These are phyloP conservation scores for Sebastes baramenuke DNA, from an alignment of 2,797 vertebrate species.

Conservation along the genomic window DNA sequence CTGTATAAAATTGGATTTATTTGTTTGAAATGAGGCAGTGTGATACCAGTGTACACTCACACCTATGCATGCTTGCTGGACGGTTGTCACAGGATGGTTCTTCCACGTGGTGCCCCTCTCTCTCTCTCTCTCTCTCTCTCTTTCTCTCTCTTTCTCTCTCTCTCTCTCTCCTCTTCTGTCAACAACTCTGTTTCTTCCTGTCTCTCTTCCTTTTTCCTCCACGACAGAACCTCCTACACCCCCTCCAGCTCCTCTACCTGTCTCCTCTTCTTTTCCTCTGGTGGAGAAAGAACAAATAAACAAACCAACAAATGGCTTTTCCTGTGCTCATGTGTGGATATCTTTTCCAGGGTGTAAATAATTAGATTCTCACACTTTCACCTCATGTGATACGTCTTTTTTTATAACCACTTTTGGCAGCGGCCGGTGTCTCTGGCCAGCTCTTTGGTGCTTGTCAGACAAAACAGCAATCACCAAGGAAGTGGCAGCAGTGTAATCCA, in stretches of 20 bases:
- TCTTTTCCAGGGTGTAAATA: slow-evolving; percentile 48
- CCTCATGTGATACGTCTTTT: slow-evolving; percentile 8
- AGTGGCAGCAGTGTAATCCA: slow-evolving; percentile 52
- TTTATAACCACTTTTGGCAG: slow-evolving; percentile 15
- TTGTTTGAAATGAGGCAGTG: slow-evolving; percentile 64
- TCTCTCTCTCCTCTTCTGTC: slow-evolving; percentile 50
- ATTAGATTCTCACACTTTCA: slow-evolving; percentile 38
- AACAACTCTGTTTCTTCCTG: slow-evolving; percentile 56
- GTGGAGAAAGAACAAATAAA: slow-evolving; percentile 85
- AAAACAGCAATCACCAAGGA: slow-evolving; percentile 45
- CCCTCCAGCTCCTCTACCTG: slow-evolving; percentile 58
- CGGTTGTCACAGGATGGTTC: slow-evolving; percentile 76
- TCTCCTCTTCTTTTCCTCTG: slow-evolving; percentile 72
- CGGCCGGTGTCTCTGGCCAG: neutral
- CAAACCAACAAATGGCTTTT: slow-evolving; percentile 73
- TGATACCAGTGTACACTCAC: slow-evolving; percentile 65
- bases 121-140: neutral
- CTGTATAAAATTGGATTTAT: slow-evolving; percentile 63
- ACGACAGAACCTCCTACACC: slow-evolving; percentile 67
- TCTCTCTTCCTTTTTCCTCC: slow-evolving; percentile 70
- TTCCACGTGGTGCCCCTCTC: slow-evolving; percentile 60
- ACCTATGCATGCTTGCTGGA: slow-evolving; percentile 84
- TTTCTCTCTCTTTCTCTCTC: neutral
- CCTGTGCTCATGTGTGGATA: slow-evolving; percentile 49
- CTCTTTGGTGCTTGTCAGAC: slow-evolving; percentile 39